These are phyloP conservation scores for Oreochromis grahami DNA, from an alignment of 2,797 vertebrate species.

Conservation along the genomic window DNA sequence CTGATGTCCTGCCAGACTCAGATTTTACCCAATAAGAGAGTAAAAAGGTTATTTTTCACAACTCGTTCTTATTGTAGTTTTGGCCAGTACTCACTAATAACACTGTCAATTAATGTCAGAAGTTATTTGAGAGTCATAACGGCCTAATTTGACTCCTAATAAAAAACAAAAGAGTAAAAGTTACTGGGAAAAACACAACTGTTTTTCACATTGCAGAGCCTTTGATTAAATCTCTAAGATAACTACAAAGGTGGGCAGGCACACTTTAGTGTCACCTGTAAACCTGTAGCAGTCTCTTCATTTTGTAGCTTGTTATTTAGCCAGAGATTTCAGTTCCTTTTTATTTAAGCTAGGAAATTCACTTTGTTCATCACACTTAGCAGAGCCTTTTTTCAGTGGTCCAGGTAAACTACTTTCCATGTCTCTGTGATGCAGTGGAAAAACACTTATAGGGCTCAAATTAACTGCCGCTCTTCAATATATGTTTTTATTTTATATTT, in stretches of 20 bases:
- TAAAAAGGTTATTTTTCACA: not conserved
- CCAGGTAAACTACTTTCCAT: not conserved
- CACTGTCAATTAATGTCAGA: not conserved
- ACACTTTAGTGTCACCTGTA: not conserved
- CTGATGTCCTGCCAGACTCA: not conserved
- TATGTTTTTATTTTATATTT: not conserved
- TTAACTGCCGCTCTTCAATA: not conserved
- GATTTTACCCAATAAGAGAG: not conserved
- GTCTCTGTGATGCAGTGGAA: not conserved
- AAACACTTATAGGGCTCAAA: not conserved
- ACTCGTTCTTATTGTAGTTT: not conserved
- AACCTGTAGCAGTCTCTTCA: not conserved
- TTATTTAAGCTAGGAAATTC: not conserved
- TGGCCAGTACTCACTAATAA: not conserved
- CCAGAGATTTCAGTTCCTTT: not conserved
- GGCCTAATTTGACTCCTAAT: not conserved
- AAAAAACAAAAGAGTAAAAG: not conserved
- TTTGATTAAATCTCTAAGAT: not conserved
- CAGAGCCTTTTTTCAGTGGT: not conserved
- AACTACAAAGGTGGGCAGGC: not conserved
- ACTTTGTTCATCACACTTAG: not conserved
- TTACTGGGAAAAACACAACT: not conserved
- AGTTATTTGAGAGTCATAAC: not conserved
- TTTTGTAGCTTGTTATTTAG: not conserved
- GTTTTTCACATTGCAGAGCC: not conserved